A percentile compares a stretch with the other conserved stretches of the same genome.
Conservation (phyloP, 2,113 vertebrate species). For the Galeopterus variegatus region DNA sequence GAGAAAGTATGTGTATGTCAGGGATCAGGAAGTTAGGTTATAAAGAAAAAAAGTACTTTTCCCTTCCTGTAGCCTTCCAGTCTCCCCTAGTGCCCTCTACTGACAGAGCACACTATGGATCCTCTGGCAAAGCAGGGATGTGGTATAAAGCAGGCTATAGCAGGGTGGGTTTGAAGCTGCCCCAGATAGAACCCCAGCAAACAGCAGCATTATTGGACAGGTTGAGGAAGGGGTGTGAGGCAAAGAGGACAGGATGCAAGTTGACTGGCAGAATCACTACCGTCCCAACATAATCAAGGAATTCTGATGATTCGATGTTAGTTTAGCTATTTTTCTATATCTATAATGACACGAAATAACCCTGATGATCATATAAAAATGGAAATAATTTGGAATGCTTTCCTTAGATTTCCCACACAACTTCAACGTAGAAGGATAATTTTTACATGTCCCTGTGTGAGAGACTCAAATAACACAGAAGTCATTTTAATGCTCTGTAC, state of each 20-base stretch:
- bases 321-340: slow-evolving; percentile 4
- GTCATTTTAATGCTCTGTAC: background rate
- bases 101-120: background rate
- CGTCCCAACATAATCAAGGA: background rate
- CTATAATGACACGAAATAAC: background rate
- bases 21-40: background rate
- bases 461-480: background rate
- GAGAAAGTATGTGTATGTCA: background rate
- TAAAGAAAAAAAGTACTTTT: background rate
- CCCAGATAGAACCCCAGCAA: background rate
- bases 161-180: background rate
- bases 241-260: background rate
- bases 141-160: background rate
- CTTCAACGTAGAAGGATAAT: background rate
- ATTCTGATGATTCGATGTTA: background rate
- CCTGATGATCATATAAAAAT: background rate
- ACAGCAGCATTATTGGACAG: background rate
- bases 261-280: background rate
- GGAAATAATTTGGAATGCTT: slow-evolving; percentile 5
- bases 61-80: background rate
- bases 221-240: background rate
- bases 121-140: background rate
- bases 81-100: background rate
- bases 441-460: background rate
- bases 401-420: background rate